Conservation (phyloP, 2,113 vertebrate genomes). For the Prietella phreatophila region DNA sequence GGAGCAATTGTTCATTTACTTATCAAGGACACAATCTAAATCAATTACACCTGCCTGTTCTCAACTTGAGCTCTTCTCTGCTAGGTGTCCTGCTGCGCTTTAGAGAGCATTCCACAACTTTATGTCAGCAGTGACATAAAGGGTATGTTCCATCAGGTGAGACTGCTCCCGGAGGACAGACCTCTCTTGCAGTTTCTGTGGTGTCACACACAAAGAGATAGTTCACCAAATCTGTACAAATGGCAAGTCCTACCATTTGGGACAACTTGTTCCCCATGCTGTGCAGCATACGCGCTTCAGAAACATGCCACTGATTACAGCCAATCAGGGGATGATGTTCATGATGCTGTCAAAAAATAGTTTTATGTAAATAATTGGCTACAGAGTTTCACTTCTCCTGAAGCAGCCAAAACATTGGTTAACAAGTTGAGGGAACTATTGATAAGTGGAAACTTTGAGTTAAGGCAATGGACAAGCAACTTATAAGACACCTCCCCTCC, state of each 20-base stretch:
- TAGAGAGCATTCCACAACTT: slow-evolving; percentile 1
- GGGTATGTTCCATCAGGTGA: slow-evolving; percentile 46
- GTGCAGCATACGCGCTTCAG: too few species aligned
- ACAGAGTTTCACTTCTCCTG: too few species aligned
- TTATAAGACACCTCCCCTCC: not conserved
- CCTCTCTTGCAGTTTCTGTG: slow-evolving; percentile 44
- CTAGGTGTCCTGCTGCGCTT: slow-evolving; percentile 24
- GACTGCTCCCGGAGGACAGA: slow-evolving; percentile 22
- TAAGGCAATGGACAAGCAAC: not conserved
- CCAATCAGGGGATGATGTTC: not conserved
- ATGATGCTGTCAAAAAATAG: not conserved
- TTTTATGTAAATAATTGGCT: not conserved
- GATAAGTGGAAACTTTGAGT: not conserved
- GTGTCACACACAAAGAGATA: slow-evolving; percentile 10
- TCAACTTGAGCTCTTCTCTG: slow-evolving; percentile 5
- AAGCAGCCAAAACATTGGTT: too few species aligned
- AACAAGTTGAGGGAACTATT: not conserved
- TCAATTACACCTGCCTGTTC: slow-evolving; percentile 26
- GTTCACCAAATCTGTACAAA: not conserved
- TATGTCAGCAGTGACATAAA: slow-evolving; percentile 27
- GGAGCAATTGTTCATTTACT: slow-evolving; percentile 28
- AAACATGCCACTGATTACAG: too few species aligned
- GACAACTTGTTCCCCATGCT: not conserved
- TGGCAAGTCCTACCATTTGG: not conserved
- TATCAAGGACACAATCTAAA: slow-evolving; percentile 6